Evolutionary conservation across 2,888 invertebrate species (phyloP).

Genomic region (Teleiodes luculella): DNA sequence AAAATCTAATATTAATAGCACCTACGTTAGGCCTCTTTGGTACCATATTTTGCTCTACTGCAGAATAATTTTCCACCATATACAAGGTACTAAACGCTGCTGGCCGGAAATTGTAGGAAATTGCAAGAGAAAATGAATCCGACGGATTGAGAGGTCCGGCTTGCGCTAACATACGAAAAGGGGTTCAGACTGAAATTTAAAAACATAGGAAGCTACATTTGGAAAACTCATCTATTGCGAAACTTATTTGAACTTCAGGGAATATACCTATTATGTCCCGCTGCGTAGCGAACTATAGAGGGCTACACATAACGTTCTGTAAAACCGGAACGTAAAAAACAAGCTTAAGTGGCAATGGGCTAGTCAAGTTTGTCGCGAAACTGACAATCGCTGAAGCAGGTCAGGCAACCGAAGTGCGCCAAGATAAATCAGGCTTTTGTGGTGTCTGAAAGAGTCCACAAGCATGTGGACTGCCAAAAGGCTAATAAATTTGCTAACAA

Average conservation of each 20-base stretch:
- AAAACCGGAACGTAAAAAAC: too few relatives aligned
- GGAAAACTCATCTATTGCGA: not conserved
- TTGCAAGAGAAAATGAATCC: constrained; percentile 77
- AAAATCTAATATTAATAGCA: not conserved
- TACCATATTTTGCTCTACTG: constrained; percentile 30
- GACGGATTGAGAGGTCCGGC: constrained; percentile 64
- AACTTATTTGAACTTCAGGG: not conserved
- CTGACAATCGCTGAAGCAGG: too few relatives aligned
- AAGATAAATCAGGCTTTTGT: too few relatives aligned
- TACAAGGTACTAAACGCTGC: constrained; percentile 62
- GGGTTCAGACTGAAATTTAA: constrained; percentile 33
- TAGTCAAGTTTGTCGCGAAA: too few relatives aligned
- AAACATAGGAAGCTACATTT: not conserved
- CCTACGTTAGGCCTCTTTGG: not conserved
- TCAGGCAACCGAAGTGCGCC: too few relatives aligned
- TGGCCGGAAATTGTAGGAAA: constrained; percentile 78
- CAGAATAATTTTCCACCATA: constrained; percentile 68
- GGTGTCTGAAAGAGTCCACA: too few relatives aligned
- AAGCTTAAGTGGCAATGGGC: too few relatives aligned
- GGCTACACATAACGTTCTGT: too few relatives aligned
- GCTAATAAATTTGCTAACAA: too few relatives aligned
- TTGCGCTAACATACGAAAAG: constrained; percentile 20
- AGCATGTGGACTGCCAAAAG: too few relatives aligned
- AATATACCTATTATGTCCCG: too few relatives aligned
- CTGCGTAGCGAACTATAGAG: too few relatives aligned